Evolutionary conservation across 2,888 invertebrate species (phyloP), one percentile per base, ranked within the genome.

Genomic region (Anthophora plumipes): DNA sequence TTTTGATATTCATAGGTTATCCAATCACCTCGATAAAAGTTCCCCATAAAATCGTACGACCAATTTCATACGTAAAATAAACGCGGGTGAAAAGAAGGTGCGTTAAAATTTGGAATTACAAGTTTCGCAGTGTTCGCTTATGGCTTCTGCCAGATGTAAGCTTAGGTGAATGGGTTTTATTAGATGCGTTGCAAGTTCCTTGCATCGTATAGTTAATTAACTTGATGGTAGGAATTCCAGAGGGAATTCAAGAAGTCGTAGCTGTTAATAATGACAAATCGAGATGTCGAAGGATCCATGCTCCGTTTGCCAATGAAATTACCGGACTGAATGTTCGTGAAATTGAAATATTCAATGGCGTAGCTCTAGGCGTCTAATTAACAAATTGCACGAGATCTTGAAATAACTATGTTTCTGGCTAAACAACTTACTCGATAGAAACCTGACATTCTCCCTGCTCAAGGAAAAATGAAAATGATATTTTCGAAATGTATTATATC

Each of bases 161-260:
- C 1, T 20, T 20, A 20, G 37, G 39, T 17, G 31, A 63, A 48
- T 31, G 46, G 8, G 14, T 20, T 50, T 59, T 55, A 67, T 48
- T 20, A 17, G 5, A n/a, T 1, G 14, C 9, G 17, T 25, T n/a
- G 39, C 43, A 20, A 67, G 39, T 50, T 66, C 39, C 39, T 41
- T 1, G 7, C 39, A 14, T 68, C 50, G 48, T 50, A 39, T 11
- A 25, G 14, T 57, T 68, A 73, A 68, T 59, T 67, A 73, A 68
- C 57, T n/a, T 17, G 4, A 14, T 50, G 17, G 14, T 43, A 12
- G 17, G 17, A 59, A 68, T 48, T 31, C 68, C 25, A 17, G 14
- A n/a, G 20, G 48, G 39, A n/a, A 67, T 67, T 59, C 57, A 8
- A n/a, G 12, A 25, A 59, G 8, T 14, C 25, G 67, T 59, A 20